Conservation (phyloP, 2,797 vertebrate species). For the Sebastes matsubarae region DNA sequence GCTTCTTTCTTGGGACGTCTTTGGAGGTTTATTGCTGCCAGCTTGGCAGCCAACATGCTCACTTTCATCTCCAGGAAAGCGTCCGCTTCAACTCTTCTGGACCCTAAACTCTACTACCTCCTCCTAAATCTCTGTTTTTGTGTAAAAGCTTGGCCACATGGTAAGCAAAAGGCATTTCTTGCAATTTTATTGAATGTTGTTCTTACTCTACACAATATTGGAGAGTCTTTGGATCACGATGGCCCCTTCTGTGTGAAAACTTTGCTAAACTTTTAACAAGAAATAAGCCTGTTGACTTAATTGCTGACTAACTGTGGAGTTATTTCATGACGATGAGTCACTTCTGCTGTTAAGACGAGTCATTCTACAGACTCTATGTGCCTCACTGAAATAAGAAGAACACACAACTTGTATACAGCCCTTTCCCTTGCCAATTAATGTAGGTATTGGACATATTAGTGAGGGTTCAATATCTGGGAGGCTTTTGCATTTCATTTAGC, state of each 20-base stretch:
- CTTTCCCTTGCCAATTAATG: not conserved
- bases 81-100: conserved; percentile 16
- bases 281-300: not conserved
- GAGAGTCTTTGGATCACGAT: not conserved
- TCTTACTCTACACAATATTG: not conserved
- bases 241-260: not conserved
- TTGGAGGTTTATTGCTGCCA: conserved; percentile 18
- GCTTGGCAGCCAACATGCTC: conserved; percentile 37
- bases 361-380: not conserved
- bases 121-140: conserved; percentile 55
- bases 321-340: conserved; percentile 50
- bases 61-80: conserved; percentile 13
- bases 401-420: not conserved
- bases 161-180: conserved; percentile 46
- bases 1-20: not conserved
- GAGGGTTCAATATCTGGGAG: not conserved
- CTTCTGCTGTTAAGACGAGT: conserved; percentile 11
- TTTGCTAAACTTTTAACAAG: not conserved
- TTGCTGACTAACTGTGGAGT: conserved; percentile 42
- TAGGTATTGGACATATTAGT: not conserved
- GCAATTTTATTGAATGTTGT: not conserved
- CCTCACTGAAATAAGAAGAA: not conserved
- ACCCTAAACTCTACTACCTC: conserved; percentile 33
- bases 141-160: conserved; percentile 53
- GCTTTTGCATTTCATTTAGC: not conserved